Evolutionary conservation across 2,797 vertebrate species (phyloP).

Genomic region (Pogonophryne albipinna): DNA sequence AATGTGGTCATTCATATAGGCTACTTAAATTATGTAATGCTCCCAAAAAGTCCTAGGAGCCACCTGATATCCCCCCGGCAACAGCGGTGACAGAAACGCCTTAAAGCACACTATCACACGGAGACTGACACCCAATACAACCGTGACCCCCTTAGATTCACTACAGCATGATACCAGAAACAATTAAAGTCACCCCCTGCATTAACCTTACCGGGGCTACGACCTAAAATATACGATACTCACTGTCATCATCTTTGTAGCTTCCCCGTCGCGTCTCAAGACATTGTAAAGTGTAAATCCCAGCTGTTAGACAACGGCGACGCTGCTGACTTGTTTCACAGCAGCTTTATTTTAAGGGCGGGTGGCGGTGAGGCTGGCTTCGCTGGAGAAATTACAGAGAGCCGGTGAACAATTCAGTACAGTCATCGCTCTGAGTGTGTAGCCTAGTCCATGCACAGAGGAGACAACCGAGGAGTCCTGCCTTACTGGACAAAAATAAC

Average conservation of each 20-base stretch:
- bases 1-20: constrained; percentile 66
- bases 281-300: constrained; percentile 79
- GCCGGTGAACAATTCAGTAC: constrained; percentile 67
- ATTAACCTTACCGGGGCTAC: constrained; percentile 11
- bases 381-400: constrained; percentile 73
- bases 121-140: constrained; percentile 43
- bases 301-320: constrained; percentile 67
- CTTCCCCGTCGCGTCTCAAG: constrained; percentile 81
- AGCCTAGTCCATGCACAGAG: constrained; percentile 47
- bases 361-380: constrained; percentile 52
- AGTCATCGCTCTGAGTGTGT: constrained; percentile 76
- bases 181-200: constrained; percentile 33
- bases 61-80: constrained; percentile 69
- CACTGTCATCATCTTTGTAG: constrained; percentile 83
- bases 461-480: constrained; percentile 68
- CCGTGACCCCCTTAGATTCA: constrained; percentile 25
- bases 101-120: constrained; percentile 48
- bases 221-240: constrained; percentile 76
- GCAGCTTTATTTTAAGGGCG: constrained; percentile 71
- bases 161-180: constrained; percentile 7
- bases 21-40: constrained; percentile 84
- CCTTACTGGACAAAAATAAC: constrained; percentile 71
- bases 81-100: constrained; percentile 79
- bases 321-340: constrained; percentile 51
- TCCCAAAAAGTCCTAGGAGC: constrained; percentile 78